Conservation (phyloP, 2,888 invertebrate genomes). For the Clepsis dumicolana region DNA sequence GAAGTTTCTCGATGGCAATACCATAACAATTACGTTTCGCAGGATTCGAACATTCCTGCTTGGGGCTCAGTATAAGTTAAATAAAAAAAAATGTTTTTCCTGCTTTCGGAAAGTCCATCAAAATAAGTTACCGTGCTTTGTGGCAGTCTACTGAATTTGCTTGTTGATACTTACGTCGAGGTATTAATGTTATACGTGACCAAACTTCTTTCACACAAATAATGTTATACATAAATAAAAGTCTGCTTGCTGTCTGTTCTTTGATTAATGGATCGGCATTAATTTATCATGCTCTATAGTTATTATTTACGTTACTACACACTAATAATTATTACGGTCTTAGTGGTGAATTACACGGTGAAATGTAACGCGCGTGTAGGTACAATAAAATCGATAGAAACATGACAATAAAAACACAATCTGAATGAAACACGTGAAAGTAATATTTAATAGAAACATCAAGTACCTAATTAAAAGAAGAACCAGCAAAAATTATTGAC, state of each 20-base stretch:
- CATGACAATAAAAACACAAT: not conserved
- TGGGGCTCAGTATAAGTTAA: no score
- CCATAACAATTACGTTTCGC: no score
- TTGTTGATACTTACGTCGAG: not conserved
- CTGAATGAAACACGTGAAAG: no score
- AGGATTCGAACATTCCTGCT: no score
- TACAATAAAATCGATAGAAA: not conserved
- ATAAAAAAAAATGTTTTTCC: no score
- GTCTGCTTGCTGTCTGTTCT: not conserved
- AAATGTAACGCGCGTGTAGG: not conserved
- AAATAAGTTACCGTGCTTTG: no score
- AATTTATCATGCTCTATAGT: not conserved
- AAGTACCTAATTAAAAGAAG: no score
- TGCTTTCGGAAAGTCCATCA: no score
- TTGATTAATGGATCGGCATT: slow-evolving; percentile 6
- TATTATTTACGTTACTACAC: not conserved
- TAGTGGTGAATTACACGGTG: not conserved
- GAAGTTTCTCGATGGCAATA: no score
- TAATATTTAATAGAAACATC: no score
- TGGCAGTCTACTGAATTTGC: no score
- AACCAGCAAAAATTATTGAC: no score
- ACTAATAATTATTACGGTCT: not conserved
- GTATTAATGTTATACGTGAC: not conserved
- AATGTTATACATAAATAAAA: not conserved
- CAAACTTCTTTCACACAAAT: not conserved